Evolutionary conservation across 2,113 vertebrate species (phyloP), one percentile per base, ranked within the genome.

Genomic region (Lonchura striata): DNA sequence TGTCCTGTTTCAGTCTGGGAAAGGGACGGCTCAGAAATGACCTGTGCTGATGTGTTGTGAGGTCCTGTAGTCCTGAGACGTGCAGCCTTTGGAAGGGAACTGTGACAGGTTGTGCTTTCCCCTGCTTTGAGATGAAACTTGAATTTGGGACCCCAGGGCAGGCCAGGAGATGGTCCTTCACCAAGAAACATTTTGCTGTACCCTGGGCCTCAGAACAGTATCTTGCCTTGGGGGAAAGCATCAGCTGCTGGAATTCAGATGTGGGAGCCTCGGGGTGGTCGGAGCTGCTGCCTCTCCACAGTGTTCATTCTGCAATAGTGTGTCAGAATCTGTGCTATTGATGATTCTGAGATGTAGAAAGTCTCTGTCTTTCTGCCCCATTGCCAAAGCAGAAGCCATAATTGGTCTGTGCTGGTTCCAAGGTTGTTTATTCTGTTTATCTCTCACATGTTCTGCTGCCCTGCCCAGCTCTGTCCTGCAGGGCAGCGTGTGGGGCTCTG

Each of bases 61-160:
- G 15, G 23, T 33, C 13, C 31, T 0, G 0, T 13, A 25, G 60
- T 37, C 30, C 2, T 1, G 52, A 57, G 56, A 13, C 1, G 1
- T 2, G n/a, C 21, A 39, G 44, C 3, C 7, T 72, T 77, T 37
- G 60, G 49, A 72, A 83, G 37, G 49, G 22, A 22, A 4, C 31
- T 60, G 54, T 52, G 33, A 7, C 2, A 15, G 15, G 13, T 14
- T 39, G 25, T 39, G 30, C 44, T 77, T 74, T 92, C 2, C 3
- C 78, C 56, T 52, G 11, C 28, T 89, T 35, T 37, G 50, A 59
- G 64, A 23, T 27, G 60, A 41, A 83, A 16, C 19, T 59, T 44
- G 37, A 33, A 54, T 6, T 13, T 59, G 42, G 28, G 46, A 82
- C 27, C 37, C 42, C 33, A 5, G 42, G 37, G 66, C 57, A 88